Conservation (phyloP, 1,140 invertebrate genomes). For the Callitettix versicolor region DNA sequence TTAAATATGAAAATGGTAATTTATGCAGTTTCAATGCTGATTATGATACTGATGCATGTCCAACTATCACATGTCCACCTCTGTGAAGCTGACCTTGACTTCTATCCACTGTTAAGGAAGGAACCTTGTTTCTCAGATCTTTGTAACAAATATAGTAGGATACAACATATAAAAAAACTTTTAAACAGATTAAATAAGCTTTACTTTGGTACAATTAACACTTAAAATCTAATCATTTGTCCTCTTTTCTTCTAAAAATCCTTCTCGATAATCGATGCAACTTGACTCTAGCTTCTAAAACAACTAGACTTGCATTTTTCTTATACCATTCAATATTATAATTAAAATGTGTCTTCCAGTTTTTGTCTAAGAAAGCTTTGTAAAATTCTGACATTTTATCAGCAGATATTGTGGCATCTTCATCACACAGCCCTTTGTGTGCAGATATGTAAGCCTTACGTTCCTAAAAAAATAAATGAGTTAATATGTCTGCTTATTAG, state of each 20-base stretch:
- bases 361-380: constrained; percentile 65
- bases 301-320: constrained; percentile 28
- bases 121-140: no score
- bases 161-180: no score
- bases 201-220: no score
- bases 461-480: constrained; percentile 51
- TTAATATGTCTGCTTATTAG: no score
- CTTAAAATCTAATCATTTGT: neutral
- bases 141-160: no score
- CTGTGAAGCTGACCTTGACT: no score
- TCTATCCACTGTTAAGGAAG: no score
- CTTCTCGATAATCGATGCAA: constrained; percentile 4
- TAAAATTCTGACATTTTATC: constrained; percentile 82
- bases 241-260: neutral
- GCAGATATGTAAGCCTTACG: constrained; percentile 42
- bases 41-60: no score
- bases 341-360: constrained; percentile 54
- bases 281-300: constrained; percentile 16
- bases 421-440: constrained; percentile 32
- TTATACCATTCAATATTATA: constrained; percentile 69
- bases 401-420: constrained; percentile 41
- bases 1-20: no score
- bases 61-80: no score
- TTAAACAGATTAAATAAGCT: no score
- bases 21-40: no score